Evolutionary conservation across 2,113 vertebrate species (phyloP), one percentile per base, ranked within the genome.

Genomic region (Microcebus tavaratra): DNA sequence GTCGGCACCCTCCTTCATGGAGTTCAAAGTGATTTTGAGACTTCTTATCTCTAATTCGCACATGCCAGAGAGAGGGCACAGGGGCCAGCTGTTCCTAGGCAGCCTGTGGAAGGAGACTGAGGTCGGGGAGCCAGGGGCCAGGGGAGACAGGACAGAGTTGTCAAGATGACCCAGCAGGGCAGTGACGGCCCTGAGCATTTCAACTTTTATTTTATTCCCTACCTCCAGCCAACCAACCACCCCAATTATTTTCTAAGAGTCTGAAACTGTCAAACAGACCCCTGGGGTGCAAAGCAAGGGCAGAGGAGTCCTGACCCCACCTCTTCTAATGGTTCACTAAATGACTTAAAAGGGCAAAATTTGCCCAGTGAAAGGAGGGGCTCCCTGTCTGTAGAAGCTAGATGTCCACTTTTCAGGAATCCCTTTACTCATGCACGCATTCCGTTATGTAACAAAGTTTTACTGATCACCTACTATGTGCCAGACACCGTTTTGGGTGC

Each of bases 11-110:
- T 96, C 73, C 63, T 95, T 82, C 6, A 1, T 36, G 42, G 67
- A 89, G 81, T 93, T 95, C 94, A 94, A 90, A 97, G 88, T 67
- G 95, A 87, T 80, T 79, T 31, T 61, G 59, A 88, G 84, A 82
- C 72, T 31, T 88, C 75, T 95, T 93, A 48, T 79, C 63, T 94
- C 94, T 90, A 73, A 92, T 73, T 96, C 57, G 21, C 42, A 72
- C 48, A 67, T 96, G 68, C 34, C 87, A 92, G 79, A 50, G 36
- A 91, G 81, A 79, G 36, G n/a, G 88, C 88, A 79, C 15, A 29
- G 68, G 3, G n/a, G 45, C 50, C n/a, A 78, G 50, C 68, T 79
- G 42, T 75, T 96, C 78, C 81, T 57, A 95, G 42, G 75, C 14
- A 50, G 20, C 20, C 55, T 61, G 53, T 55, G 8, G 34, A 79